Base-by-base conservation (phyloP, 2,113 vertebrate genomes). In the Caloenas nicobarica region DNA sequence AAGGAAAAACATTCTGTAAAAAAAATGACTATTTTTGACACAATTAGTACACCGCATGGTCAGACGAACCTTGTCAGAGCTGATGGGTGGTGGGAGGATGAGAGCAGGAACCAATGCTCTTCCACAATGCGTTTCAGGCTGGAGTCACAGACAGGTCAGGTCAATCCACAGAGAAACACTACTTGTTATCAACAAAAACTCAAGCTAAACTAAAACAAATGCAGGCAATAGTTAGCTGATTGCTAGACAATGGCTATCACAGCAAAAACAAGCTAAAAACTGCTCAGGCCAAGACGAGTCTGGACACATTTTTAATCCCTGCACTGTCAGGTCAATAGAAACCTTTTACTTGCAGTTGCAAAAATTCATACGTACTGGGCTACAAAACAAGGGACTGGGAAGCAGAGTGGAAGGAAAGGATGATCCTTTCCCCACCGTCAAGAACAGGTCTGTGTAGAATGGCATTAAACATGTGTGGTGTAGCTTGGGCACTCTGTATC, bases 261-360 rank as follows among this genome's bases (percentile, higher is more conserved):
- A 84, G 85, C 13, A 83, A 77, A 93, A 70, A 60, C 22, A 62
- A 62, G 38, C 26, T 83, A 81, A 92, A 90, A 93, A 40, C 42
- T 64, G 51, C 34, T 88, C 80, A 71, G 23, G 12, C 19, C 60
- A 73, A 29, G 56, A 24, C 76, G 88, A 86, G 72, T 46, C 80
- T 42, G 29, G 76, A 28, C 72, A 56, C 0, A 3, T 62, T 81
- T 86, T 77, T 93, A 94, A 86, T 81, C 56, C 23, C 12, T 68
- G 36, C 23, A 10, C 40, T 60, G 25, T 34, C 54, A 66, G 54
- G 40, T 54, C 68, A 68, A 21, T 34, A 60, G 58, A 83, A 88
- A 88, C 33, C 17, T 89, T 93, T 88, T 73, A 61, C 16, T 62
- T 58, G 29, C 24, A 24, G 34, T 38, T 36, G 31, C 40, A 86